Conservation (phyloP, 2,113 vertebrate genomes). For the Steatornis caripensis region DNA sequence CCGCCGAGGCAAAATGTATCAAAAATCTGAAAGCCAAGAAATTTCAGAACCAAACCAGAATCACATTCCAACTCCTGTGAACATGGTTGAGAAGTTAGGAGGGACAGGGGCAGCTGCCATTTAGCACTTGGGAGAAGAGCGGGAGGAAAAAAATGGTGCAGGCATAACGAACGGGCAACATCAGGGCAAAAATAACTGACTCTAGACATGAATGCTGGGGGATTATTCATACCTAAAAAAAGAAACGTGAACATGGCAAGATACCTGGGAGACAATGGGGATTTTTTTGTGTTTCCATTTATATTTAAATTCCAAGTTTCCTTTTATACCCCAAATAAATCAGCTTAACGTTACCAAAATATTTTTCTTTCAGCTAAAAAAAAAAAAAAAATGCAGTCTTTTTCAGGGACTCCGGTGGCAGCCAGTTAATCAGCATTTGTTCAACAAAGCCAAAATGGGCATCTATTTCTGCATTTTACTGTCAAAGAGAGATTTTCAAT, state of each 20-base stretch:
- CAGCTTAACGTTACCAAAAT: background rate
- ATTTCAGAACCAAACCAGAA: background rate
- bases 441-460: background rate
- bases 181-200: constrained; percentile 60
- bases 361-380: background rate
- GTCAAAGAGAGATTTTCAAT: background rate
- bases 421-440: background rate
- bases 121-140: background rate
- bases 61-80: background rate
- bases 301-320: constrained; percentile 45
- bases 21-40: background rate
- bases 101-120: constrained; percentile 5
- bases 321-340: constrained; percentile 35
- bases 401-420: background rate
- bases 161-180: constrained; percentile 25
- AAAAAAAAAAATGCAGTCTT: background rate
- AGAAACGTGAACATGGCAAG: constrained; percentile 26
- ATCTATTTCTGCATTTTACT: background rate
- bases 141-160: background rate
- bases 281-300: constrained; percentile 7
- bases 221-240: constrained; percentile 65
- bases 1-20: background rate
- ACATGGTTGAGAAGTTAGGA: background rate
- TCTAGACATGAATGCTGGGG: constrained; percentile 25
- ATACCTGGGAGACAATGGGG: constrained; percentile 37